Base-by-base conservation (phyloP, 1,140 invertebrate genomes). In the Coboldia fuscipes region DNA sequence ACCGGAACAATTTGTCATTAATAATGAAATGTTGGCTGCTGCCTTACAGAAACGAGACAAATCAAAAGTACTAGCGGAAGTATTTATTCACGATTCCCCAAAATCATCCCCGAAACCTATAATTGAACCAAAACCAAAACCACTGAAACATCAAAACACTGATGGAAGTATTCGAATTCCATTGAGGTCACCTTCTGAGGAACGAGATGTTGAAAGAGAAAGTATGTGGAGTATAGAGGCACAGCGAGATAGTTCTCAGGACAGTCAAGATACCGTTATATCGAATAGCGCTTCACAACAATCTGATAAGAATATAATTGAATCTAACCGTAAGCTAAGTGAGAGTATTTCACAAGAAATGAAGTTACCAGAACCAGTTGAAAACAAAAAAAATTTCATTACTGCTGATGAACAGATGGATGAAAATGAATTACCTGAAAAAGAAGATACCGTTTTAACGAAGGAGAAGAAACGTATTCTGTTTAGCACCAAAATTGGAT, bases 401-500 rank as follows among this genome's bases (percentile, higher is more conserved):
- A 10, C 12, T 27, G 24, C 24, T 4, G n/a, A n/a, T n/a, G n/a
- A n/a, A n/a, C n/a, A n/a, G n/a, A n/a, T n/a, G n/a, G n/a, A n/a
- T n/a, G n/a, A n/a, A n/a, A n/a, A n/a, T n/a, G n/a, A n/a, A n/a
- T n/a, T n/a, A n/a, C n/a, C n/a, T n/a, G n/a, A n/a, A n/a, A n/a
- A 34, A 12, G 45, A 45, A 31, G 43, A 42, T 33, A 37, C 47
- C 0, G 41, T n/a, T n/a, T 10, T 40, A 0, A 43, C 48, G 26
- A 52, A 47, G 34, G 52, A 55, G 35, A 52, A 54, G 15, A 41
- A 54, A 3, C 47, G 54, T 23, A 37, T 59, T 30, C 45, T 58
- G 30, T 59, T 59, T 31, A 50, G 55, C 36, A 59, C 57, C 4
- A 54, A 55, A 5, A 34, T 59, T 7, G 57, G 57, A 2, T 51